Base-by-base conservation (phyloP, 35 echinoderm and acorn worm species). In the Patiria miniata region DNA sequence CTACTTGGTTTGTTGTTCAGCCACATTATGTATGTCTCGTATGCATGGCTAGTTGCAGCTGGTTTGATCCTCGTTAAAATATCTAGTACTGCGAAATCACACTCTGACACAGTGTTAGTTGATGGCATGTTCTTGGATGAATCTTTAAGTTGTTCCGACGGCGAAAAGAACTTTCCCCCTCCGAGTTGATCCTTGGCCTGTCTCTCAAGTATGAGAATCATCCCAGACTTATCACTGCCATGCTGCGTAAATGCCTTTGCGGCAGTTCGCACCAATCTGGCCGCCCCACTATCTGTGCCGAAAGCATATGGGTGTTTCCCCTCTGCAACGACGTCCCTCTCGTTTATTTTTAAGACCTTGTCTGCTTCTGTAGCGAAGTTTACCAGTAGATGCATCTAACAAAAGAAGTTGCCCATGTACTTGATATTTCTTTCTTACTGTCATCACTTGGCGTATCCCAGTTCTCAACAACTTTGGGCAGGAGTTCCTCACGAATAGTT, bases 331-430 rank as follows among this genome's bases (percentile, higher is more conserved):
- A 93, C 79, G 77, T 84, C 79, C 16, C 54, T 85, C 55, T 93
- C 91, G 55, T 82, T 82, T 9, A 93, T 78, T 78, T 89, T 93
- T 12, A 92, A 77, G n/a, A 79, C 85, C 51, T 92, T 92, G 79
- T 93, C 91, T 26, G 76, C 83, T 42, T 93, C 85, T n/a, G 85
- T 89, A 21, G 86, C 91, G 60, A 93, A 93, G 40, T 93, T 93
- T 1, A 87, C 77, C 6, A 87, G 56, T 36, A 87, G 16, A 44
- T 93, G 84, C 84, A 93, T 93, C 36, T 93, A 68, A 52, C 78
- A 93, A 32, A 93, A 93, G 39, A 81, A 88, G 36, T 88, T 88
- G 1, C 77, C 84, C 78, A 81, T 82, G 37, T 88, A 39, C 37
- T 8, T n/a, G 29, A 93, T 77, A 12, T 39, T 12, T 80, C 17